Conservation (phyloP, 2,888 invertebrate genomes). For the Drosophila antonietae region DNA sequence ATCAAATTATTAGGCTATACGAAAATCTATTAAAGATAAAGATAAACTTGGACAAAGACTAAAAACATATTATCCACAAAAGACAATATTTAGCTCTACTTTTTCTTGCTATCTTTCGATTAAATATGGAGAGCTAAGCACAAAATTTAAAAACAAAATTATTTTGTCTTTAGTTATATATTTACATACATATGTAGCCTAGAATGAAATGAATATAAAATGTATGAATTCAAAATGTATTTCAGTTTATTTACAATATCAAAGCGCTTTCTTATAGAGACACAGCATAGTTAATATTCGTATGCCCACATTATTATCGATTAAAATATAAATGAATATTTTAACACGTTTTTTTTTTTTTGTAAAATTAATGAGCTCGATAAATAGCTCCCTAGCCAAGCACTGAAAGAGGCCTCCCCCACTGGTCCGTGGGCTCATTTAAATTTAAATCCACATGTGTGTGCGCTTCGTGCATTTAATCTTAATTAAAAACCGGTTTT, state of each 20-base stretch:
- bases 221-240: not conserved
- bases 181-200: not conserved
- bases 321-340: constrained; percentile 80
- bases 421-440: constrained; percentile 58
- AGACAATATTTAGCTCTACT: no score
- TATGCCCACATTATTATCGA: constrained; percentile 56
- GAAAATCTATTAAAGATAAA: no score
- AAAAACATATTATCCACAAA: no score
- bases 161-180: not conserved
- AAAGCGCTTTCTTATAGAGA: not conserved
- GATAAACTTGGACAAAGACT: no score
- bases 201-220: not conserved
- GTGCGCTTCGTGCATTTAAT: constrained; percentile 79
- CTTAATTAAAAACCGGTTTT: constrained; percentile 84
- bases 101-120: no score
- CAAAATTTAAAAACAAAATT: no score
- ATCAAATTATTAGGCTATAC: no score
- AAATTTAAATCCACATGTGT: constrained; percentile 75
- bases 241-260: not conserved
- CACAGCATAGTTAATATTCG: not conserved
- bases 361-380: constrained; percentile 75
- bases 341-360: constrained; percentile 77
- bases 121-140: no score
- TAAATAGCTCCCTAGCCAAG: constrained; percentile 43
- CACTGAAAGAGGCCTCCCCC: constrained; percentile 17